phyloP scores from a whole-genome alignment of 2,113 vertebrate species.

The Eublepharis macularius region DNA sequence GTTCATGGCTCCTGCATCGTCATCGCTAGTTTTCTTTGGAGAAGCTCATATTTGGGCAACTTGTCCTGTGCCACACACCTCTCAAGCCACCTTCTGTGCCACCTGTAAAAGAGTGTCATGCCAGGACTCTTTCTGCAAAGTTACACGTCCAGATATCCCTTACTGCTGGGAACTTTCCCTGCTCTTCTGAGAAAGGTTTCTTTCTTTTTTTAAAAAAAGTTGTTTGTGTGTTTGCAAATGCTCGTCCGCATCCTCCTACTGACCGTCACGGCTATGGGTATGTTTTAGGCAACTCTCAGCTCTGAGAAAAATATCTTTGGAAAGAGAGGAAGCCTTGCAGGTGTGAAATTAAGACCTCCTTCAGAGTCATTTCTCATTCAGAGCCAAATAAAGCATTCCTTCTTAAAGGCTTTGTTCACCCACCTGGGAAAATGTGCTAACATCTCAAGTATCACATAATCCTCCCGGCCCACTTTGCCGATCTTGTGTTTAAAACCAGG shows the following conservation, averaged over 20 bases:
- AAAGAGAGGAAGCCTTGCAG: constrained; percentile 47
- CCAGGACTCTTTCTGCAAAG: too few relatives aligned
- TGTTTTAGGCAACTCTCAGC: constrained; percentile 29
- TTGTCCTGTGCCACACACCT: too few relatives aligned
- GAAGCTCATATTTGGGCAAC: too few relatives aligned
- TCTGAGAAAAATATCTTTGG: constrained; percentile 35
- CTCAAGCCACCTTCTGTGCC: too few relatives aligned
- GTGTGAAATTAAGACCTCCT: constrained; percentile 51
- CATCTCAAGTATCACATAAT: constrained; percentile 33
- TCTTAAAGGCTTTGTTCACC: constrained; percentile 57
- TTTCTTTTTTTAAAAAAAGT: too few relatives aligned
- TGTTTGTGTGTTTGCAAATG: constrained; percentile 2
- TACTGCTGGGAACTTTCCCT: too few relatives aligned
- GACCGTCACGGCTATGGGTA: constrained; percentile 29
- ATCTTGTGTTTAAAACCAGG: constrained; percentile 31
- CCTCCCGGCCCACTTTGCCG: constrained; percentile 9
- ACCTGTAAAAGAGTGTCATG: too few relatives aligned
- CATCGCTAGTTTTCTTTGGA: too few relatives aligned
- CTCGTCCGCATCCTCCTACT: constrained; percentile 38
- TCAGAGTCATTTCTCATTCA: constrained; percentile 52
- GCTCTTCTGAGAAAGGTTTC: too few relatives aligned
- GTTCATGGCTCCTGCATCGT: too few relatives aligned
- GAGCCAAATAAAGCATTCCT: constrained; percentile 46
- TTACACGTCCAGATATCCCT: too few relatives aligned
- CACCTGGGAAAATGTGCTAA: constrained; percentile 50